phyloP scores from a whole-genome alignment of 2,113 vertebrate genomes.

The Saimiri boliviensis region DNA sequence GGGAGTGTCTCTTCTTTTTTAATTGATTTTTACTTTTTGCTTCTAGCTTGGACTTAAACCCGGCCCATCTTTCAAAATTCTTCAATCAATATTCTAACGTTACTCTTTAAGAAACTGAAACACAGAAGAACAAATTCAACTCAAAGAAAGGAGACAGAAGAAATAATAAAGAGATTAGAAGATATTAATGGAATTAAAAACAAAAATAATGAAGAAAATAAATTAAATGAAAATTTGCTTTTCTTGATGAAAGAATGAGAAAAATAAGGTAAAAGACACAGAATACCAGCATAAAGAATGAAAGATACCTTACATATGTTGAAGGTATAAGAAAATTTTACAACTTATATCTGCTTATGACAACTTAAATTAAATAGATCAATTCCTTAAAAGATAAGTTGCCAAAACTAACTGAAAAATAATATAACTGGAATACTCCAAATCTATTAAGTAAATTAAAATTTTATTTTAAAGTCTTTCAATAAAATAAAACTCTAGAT shows the following conservation, averaged over 20 bases:
- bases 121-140: neutral
- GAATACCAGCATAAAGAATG: neutral
- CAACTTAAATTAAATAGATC: neutral
- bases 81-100: neutral
- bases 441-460: neutral
- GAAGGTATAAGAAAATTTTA: neutral
- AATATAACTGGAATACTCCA: neutral
- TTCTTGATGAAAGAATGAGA: neutral
- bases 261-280: neutral
- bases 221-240: neutral
- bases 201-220: neutral
- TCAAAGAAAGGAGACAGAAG: neutral
- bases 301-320: neutral
- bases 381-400: neutral
- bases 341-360: neutral
- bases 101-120: neutral
- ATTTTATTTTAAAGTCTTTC: neutral
- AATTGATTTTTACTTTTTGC: neutral
- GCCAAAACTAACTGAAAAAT: neutral
- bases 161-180: neutral
- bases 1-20: neutral
- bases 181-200: neutral
- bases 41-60: neutral
- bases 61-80: neutral
- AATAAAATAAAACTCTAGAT: neutral